Evolutionary conservation across 2,888 invertebrate species (phyloP).

Genomic region (Priocnemis perturbator): DNA sequence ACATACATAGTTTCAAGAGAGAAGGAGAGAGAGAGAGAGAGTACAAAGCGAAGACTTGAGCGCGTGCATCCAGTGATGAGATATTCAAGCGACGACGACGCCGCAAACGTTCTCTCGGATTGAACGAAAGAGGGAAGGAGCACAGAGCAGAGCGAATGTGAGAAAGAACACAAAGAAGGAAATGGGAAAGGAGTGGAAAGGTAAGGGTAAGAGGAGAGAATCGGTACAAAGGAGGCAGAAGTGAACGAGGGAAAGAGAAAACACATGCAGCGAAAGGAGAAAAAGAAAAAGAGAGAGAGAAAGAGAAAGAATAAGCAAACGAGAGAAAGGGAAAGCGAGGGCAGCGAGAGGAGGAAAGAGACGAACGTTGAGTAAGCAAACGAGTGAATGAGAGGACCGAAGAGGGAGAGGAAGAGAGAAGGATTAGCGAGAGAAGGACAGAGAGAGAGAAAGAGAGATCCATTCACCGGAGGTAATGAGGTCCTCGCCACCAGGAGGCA

Average conservation of each 20-base stretch:
- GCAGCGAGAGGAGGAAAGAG: neutral
- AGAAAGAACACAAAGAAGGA: constrained; percentile 21
- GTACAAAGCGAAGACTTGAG: neutral
- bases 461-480: constrained; percentile 72
- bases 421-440: neutral
- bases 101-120: too few species aligned
- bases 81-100: too few species aligned
- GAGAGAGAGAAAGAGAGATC: constrained; percentile 45
- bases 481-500: constrained; percentile 71
- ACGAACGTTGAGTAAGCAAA: neutral
- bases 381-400: neutral
- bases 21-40: too few species aligned
- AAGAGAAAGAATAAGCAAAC: constrained; percentile 15
- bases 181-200: constrained; percentile 1
- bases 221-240: too few species aligned
- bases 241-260: too few species aligned
- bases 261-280: too few species aligned
- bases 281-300: neutral
- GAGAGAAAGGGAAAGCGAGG: neutral
- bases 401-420: constrained; percentile 9
- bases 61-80: too few species aligned
- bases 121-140: too few species aligned
- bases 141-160: constrained; percentile 17
- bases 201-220: too few species aligned
- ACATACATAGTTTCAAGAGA: too few species aligned